A percentile compares a stretch with the other conserved stretches of the same genome.
Evolutionary conservation across 2,797 vertebrate genomes (phyloP).

Genomic region (Phrynocephalus guinanensis): DNA sequence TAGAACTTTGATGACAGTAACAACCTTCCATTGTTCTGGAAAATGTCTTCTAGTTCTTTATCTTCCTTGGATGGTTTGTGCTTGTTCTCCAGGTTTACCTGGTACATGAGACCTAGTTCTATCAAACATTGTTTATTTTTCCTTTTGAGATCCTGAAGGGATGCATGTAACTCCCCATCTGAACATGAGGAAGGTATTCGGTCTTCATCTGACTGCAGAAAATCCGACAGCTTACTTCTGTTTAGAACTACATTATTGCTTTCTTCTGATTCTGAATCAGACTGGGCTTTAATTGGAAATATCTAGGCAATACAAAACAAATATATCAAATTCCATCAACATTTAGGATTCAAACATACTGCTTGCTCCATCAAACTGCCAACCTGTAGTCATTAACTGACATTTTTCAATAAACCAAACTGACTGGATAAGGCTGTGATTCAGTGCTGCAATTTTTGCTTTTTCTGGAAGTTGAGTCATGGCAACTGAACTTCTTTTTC

Average conservation of each 20-base stretch:
- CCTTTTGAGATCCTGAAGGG: constrained; percentile 72
- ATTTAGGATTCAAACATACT: not conserved
- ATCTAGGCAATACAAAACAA: constrained; percentile 52
- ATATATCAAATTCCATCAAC: not conserved
- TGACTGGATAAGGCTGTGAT: not conserved
- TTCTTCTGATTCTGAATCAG: constrained; percentile 58
- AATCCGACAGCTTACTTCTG: constrained; percentile 70
- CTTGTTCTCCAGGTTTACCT: constrained; percentile 50
- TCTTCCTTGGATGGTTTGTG: constrained; percentile 52
- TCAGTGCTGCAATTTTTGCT: not conserved
- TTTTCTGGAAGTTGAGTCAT: no score
- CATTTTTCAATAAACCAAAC: not conserved
- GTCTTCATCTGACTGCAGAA: constrained; percentile 64
- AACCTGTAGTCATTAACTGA: not conserved
- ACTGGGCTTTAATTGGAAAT: constrained; percentile 58
- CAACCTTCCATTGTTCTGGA: constrained; percentile 60
- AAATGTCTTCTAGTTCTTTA: constrained; percentile 67
- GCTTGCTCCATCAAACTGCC: not conserved
- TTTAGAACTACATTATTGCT: constrained; percentile 35
- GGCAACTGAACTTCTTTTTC: no score
- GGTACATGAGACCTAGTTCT: constrained; percentile 72
- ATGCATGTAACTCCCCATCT: constrained; percentile 68
- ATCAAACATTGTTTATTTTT: constrained; percentile 74
- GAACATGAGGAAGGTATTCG: constrained; percentile 37
- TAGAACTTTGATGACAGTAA: constrained; percentile 49